Evolutionary conservation across 2,888 invertebrate species (phyloP), one percentile per base, ranked within the genome.

Genomic region (Phaonia tiefii): DNA sequence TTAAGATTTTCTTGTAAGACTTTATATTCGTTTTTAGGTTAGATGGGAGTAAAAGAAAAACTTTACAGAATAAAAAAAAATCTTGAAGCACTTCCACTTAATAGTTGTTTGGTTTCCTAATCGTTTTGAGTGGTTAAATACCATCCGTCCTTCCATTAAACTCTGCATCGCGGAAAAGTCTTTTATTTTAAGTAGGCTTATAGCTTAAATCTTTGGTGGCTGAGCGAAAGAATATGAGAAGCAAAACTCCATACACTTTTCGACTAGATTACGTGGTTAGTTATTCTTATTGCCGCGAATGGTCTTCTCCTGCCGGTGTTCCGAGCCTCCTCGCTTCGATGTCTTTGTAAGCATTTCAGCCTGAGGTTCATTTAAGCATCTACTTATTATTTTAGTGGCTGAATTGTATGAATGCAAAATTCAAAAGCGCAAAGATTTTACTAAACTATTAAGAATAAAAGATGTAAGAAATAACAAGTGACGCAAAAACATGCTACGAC

Each of bases 151-250:
- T 25, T 44, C 11, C 67, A 31, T 0, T 17, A 51, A 13, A 44
- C 13, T 26, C 42, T 22, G 22, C 20, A 5, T 13, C n/a, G 15
- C 56, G 56, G 42, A 67, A 26, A 10, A 72, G 71, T 63, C 46
- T 75, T 80, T 81, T 76, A 79, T 66, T 82, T 80, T 84, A 84
- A 83, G 80, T 80, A 84, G 83, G 83, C 83, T 83, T 84, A 80
- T 65, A 77, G 78, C 74, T 84, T 75, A 84, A 81, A 60, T 46
- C 60, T 51, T 15, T 58, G 25, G 56, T 31, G 1, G 4, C 31
- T 5, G 31, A 31, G 31, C 31, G 31, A 3, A n/a, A 31, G 31
- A 3, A 8, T 31, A 31, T 5, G 8, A 31, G 4, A 31, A 31
- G 4, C 8, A 1, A 58, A 17, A 42, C 37, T 39, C 42, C 63